Percentiles rank a stretch among this genome's conserved stretches.
These are phyloP conservation scores for Ptychochromis oligacanthus DNA, from an alignment of 2,113 vertebrate genomes.

Conservation along the genomic window DNA sequence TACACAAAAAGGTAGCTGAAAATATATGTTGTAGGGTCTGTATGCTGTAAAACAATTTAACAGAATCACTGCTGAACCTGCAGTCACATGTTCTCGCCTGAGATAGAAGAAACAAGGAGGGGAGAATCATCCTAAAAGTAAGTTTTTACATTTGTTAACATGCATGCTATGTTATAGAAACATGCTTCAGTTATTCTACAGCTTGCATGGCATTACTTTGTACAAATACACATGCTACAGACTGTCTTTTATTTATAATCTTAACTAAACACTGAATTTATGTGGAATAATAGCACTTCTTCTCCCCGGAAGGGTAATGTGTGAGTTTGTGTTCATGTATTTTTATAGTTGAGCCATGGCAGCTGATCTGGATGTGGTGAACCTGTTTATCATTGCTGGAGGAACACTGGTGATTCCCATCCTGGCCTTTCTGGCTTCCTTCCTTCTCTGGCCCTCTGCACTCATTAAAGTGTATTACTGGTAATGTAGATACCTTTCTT, in stretches of 20 bases:
- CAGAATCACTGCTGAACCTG: not conserved
- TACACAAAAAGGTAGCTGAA: not conserved
- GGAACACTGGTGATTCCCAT: conserved; percentile 92
- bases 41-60: not conserved
- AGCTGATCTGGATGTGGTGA: conserved; percentile 90
- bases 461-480: conserved; percentile 95
- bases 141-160: conserved; percentile 17
- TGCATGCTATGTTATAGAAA: not conserved
- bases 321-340: conserved; percentile 3
- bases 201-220: not conserved
- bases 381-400: conserved; percentile 89
- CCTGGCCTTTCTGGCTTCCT: conserved; percentile 90
- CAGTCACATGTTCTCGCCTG: not conserved
- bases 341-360: conserved; percentile 58
- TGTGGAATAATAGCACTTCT: not conserved
- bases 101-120: conserved; percentile 21
- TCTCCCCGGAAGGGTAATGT: not conserved
- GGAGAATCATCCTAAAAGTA: conserved; percentile 44
- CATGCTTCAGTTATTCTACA: not conserved
- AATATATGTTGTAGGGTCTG: not conserved
- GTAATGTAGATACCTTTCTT: conserved; percentile 76
- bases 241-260: not conserved
- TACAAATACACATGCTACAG: not conserved
- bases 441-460: conserved; percentile 91
- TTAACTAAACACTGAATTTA: not conserved